Evolutionary conservation across 2,797 vertebrate genomes (phyloP), one percentile per base, ranked within the genome.

Genomic region (Hafferia zeledoni): DNA sequence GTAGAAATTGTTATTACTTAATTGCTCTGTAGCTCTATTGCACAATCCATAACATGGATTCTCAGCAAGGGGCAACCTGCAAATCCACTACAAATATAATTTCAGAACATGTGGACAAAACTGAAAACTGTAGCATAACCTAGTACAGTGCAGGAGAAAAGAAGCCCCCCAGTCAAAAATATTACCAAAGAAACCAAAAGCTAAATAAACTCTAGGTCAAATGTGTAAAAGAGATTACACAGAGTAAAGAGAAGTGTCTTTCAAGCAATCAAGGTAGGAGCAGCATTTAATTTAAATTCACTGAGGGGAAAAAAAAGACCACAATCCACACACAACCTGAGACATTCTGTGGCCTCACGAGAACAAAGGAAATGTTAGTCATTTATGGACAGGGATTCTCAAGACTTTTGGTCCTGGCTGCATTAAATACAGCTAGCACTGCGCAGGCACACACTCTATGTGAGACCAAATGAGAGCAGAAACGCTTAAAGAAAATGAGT

Each of bases 311-410:
- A 17, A 71, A 17, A 30, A 83, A 61, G 43, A 86, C 30, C 18
- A 57, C 0, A 7, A 33, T 5, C 7, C 23, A 53, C 52, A 31
- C 5, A 1, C 19, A 71, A 8, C 1, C 6, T 20, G 17, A 92
- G 24, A 70, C 37, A 3, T 74, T 74, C 41, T 60, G 30, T 6
- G 33, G 28, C 24, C 67, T 80, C 37, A 30, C 13, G 70, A 53
- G 15, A 77, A 25, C 7, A 63, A 31, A 77, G 50, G 9, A 83
- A 80, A 65, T 9, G 3, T 6, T 12, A 35, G 33, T 41, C 16
- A 52, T 11, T 24, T 46, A 28, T 0, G 8, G 49, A 77, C 28
- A 80, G 33, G 11, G 44, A 82, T 74, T 91, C 37, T 87, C 12
- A 60, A 64, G n/a, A 65, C 30, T 64, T 87, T 55, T 70, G 15